A percentile compares a stretch with the other conserved stretches of the same genome.
These are phyloP conservation scores for Halichondria panicea DNA, from an alignment of 37 sponge, comb jelly and placozoan species.

Conservation along the genomic window DNA sequence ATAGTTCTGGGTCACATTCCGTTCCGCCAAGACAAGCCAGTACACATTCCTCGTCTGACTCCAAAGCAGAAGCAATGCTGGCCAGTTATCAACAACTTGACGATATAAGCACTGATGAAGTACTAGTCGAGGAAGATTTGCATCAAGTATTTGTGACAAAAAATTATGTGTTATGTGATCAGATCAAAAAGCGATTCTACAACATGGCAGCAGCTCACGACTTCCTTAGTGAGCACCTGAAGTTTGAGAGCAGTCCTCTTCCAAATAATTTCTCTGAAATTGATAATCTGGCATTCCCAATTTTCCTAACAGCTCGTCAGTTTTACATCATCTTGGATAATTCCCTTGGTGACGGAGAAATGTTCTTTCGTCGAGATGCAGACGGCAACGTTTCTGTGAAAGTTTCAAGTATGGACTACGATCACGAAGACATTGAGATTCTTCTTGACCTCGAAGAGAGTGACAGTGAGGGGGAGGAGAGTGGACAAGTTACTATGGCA, in stretches of 20 bases:
- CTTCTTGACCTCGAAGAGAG: conserved; percentile 37
- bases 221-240: conserved; percentile 15
- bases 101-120: not conserved
- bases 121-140: conserved; percentile 23
- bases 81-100: not conserved
- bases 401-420: conserved; percentile 56
- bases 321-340: conserved; percentile 79
- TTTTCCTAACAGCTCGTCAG: conserved; percentile 76
- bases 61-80: not conserved
- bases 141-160: conserved; percentile 88
- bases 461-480: conserved; percentile 40
- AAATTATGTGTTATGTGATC: conserved; percentile 73
- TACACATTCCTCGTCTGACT: not conserved
- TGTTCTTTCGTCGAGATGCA: conserved; percentile 59
- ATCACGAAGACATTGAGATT: conserved; percentile 34
- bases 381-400: conserved; percentile 48
- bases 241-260: conserved; percentile 13
- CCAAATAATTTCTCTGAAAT: conserved; percentile 34
- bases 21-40: too few species aligned
- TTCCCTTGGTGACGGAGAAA: conserved; percentile 37
- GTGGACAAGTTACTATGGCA: not conserved
- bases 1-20: too few species aligned
- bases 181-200: conserved; percentile 70
- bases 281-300: conserved; percentile 45
- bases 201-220: conserved; percentile 37